Percentiles rank a stretch among this genome's conserved stretches.
Conservation (phyloP, 2,113 vertebrate genomes). For the Nycticebus coucang region DNA sequence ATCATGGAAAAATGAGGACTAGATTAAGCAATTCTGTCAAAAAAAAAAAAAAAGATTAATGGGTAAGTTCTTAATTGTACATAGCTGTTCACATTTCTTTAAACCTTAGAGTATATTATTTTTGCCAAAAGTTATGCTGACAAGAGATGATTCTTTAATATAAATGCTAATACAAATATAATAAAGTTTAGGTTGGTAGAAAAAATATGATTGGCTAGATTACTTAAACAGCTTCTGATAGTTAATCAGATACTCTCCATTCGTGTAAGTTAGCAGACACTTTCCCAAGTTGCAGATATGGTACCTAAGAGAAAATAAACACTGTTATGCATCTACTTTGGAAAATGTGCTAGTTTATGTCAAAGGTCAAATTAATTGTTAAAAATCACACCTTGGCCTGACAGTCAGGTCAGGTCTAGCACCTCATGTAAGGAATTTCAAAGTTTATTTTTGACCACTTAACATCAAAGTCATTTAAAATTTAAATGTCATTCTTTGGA, state of each 20-base stretch:
- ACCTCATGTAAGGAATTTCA: conserved; percentile 37
- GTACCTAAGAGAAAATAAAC: neutral
- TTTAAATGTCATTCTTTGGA: neutral
- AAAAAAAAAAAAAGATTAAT: conserved; percentile 5
- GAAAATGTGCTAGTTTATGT: conserved; percentile 10
- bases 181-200: conserved; percentile 5
- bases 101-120: neutral
- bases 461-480: conserved; percentile 25
- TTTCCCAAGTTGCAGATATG: neutral
- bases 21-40: neutral
- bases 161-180: neutral
- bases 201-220: neutral
- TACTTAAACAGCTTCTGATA: neutral
- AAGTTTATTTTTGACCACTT: conserved; percentile 39
- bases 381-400: conserved; percentile 43
- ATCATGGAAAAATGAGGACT: neutral
- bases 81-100: neutral
- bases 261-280: neutral
- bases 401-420: neutral
- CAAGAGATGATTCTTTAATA: neutral
- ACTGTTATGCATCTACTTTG: neutral
- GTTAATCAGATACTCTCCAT: neutral
- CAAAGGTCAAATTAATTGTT: conserved; percentile 27
- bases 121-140: neutral
- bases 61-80: neutral